Conservation (phyloP, 2,797 vertebrate genomes). For the Microcaecilia unicolor region DNA sequence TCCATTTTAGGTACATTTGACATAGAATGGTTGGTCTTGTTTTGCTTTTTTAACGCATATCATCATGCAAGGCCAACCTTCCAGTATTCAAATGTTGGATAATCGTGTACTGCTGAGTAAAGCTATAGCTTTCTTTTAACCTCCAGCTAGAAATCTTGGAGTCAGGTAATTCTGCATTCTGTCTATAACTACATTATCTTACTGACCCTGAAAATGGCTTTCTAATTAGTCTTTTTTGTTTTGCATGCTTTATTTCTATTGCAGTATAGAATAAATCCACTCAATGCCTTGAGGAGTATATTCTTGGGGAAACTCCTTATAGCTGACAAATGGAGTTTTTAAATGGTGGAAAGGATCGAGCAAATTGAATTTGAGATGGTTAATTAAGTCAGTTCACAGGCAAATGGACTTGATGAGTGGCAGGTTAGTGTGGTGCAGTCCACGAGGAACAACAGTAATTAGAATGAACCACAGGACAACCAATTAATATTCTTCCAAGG, state of each 20-base stretch:
- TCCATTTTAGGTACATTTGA: no score
- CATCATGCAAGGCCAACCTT: no score
- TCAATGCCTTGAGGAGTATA: conserved; percentile 7
- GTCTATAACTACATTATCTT: conserved; percentile 4
- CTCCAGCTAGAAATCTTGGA: not conserved
- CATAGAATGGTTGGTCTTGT: no score
- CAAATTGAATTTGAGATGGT: conserved; percentile 52
- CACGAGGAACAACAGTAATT: conserved; percentile 46
- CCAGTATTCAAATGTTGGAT: no score
- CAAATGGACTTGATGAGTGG: conserved; percentile 45
- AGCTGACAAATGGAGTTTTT: conserved; percentile 16
- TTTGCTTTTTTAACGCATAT: no score
- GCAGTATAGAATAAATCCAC: not conserved
- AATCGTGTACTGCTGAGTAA: no score
- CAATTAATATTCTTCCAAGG: conserved; percentile 36
- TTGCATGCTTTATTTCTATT: not conserved
- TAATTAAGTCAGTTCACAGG: conserved; percentile 56
- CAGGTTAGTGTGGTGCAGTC: conserved; percentile 32
- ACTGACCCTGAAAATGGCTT: no score
- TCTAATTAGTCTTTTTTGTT: no score
- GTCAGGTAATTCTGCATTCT: conserved; percentile 6
- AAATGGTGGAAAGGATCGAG: conserved; percentile 32
- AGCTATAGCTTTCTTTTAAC: conserved; percentile 5
- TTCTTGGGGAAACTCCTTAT: conserved; percentile 15
- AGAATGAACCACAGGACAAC: conserved; percentile 35